Evolutionary conservation across 1,140 invertebrate genomes (phyloP).

Genomic region (Leptinotarsa undecemlineata): DNA sequence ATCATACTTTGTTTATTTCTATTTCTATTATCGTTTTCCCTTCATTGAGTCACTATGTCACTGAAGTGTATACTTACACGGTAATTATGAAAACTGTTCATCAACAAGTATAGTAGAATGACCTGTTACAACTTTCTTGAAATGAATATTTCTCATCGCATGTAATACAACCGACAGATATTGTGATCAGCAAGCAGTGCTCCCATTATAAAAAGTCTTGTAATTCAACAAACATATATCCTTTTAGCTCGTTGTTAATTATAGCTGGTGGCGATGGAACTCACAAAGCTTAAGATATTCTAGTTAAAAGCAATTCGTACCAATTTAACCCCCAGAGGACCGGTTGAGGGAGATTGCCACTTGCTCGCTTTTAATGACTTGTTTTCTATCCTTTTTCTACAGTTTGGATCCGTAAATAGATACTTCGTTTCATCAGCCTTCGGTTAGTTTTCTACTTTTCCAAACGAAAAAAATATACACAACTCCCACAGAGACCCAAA

Average conservation of each 20-base stretch:
- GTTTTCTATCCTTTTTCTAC: constrained; percentile 42
- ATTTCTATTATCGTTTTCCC: no score
- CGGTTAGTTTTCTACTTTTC: constrained; percentile 26
- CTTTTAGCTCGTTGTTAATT: constrained; percentile 37
- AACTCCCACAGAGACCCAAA: constrained; percentile 3
- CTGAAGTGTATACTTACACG: no score
- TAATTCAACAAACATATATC: constrained; percentile 27
- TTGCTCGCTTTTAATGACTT: constrained; percentile 45
- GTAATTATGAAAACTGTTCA: no score
- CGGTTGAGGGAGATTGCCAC: constrained; percentile 43
- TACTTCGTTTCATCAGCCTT: constrained; percentile 36
- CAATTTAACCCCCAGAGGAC: constrained; percentile 38
- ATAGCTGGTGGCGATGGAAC: constrained; percentile 32
- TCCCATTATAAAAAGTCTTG: constrained; percentile 22
- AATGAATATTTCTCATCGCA: constrained; percentile 27
- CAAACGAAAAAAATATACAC: constrained; percentile 11
- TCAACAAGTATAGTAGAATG: no score
- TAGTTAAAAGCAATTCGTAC: constrained; percentile 38
- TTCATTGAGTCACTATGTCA: no score
- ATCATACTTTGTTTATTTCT: no score
- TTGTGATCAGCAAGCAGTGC: constrained; percentile 20
- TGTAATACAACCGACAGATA: constrained; percentile 15
- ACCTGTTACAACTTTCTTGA: neutral
- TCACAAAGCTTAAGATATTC: constrained; percentile 39
- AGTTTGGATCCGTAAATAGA: constrained; percentile 37